Evolutionary conservation across 2,113 vertebrate species (phyloP).

Genomic region (Pontoporia blainvillei): DNA sequence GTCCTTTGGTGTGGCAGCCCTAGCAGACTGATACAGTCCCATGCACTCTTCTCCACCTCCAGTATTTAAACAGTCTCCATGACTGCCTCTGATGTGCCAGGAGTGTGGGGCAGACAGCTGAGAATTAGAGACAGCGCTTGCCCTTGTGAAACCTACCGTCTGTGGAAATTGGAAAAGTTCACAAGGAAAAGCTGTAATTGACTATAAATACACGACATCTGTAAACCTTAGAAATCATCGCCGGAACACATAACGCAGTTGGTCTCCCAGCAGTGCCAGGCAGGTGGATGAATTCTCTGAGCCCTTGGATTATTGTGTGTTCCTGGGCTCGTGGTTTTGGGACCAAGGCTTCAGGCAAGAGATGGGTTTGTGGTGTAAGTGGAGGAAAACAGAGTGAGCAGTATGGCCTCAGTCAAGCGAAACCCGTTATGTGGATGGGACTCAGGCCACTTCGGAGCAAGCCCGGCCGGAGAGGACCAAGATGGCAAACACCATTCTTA

Average conservation of each 20-base stretch:
- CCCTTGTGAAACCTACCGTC: neutral
- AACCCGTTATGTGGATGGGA: neutral
- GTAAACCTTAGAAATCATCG: neutral
- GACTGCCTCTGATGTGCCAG: neutral
- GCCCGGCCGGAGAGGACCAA: neutral
- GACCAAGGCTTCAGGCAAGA: neutral
- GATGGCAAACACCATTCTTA: neutral
- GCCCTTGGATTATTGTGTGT: neutral
- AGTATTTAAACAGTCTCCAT: fast-evolving
- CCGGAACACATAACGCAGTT: fast-evolving
- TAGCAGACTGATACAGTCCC: neutral
- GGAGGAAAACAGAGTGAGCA: neutral
- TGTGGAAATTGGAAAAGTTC: neutral
- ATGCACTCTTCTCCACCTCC: too few relatives aligned
- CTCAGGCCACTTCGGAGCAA: neutral
- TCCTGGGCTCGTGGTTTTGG: neutral
- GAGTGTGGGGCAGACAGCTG: too few relatives aligned
- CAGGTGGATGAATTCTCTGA: neutral
- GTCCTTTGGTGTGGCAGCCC: neutral
- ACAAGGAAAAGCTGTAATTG: neutral
- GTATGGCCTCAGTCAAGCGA: neutral
- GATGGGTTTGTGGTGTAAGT: neutral
- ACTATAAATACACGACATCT: neutral
- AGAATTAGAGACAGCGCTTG: neutral
- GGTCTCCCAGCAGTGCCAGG: neutral